Base-by-base conservation (phyloP, 53 echinoderm and acorn worm genomes). In the Henricia sp. region DNA sequence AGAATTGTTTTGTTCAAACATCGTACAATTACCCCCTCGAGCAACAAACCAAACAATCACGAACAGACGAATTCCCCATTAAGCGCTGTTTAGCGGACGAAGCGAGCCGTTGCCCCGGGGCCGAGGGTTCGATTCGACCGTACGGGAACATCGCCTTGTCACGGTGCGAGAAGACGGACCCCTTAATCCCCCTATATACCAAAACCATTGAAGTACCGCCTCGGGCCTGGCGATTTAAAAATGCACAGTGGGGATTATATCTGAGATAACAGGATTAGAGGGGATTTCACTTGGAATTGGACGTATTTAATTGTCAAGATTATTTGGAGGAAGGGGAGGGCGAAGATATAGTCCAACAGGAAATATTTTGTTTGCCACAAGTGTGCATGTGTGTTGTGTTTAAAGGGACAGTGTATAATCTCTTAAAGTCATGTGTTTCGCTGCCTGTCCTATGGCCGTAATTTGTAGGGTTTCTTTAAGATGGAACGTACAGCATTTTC, bases 1-100 rank as follows among this genome's bases (percentile, higher is more conserved):
- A 64, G 65, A 63, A 62, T 62, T 21, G 63, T n/a, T n/a, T n/a
- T 78, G 78, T 78, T 44, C 78, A 63, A 63, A 78, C 78, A 78
- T 51, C 37, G 35, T 33, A 53, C 72, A 72, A n/a, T 44, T 63
- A 46, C 48, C 78, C 41, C n/a, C n/a, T n/a, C n/a, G n/a, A n/a
- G n/a, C n/a, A n/a, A n/a, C n/a, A n/a, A n/a, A 63, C 44, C 63
- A 30, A 62, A n/a, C n/a, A n/a, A 62, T 78, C 64, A 64, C 64
- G 21, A 32, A 64, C 48, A 62, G 17, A 42, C 71, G 28, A 30
- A 29, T 50, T 21, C 29, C 25, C 30, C 71, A 68, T 68, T 11
- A 33, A 38, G 11, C 12, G 9, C 3, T 16, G 63, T 13, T 63
- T 16, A 54, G 54, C 70, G 51, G 16, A 33, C 25, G 10, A 33